Evolutionary conservation across 2,888 invertebrate genomes (phyloP), one percentile per base, ranked within the genome.

Genomic region (Dicranocentrus wangi): DNA sequence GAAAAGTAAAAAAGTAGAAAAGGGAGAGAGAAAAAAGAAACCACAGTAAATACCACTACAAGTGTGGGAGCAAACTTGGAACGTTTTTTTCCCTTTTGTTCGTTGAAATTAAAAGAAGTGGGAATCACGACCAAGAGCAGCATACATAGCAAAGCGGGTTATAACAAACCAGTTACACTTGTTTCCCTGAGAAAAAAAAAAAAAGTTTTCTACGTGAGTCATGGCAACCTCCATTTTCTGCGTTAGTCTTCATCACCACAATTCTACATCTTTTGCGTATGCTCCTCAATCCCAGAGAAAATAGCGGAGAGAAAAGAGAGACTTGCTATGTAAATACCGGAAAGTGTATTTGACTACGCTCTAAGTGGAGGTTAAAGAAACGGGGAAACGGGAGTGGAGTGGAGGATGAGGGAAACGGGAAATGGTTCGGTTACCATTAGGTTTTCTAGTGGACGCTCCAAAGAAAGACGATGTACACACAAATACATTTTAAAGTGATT

Each of bases 341-440:
- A 63, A 19, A 21, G 60, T 63, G 28, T 63, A 27, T 63, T 63
- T 63, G 63, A 27, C 63, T 27, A 63, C 60, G 63, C 63, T 63
- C 39, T 63, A 63, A 17, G 17, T n/a, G 39, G 58, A 75, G 58
- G 39, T 53, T 28, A 51, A 21, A n/a, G 47, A 47, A 63, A 73
- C 25, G 32, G 19, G 28, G 68, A 3, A 39, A 21, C 25, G 10
- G 13, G 39, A 39, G 39, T 39, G 13, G 13, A 39, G 5, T 8
- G 39, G 39, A 39, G 13, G 39, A 39, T 39, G 39, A 47, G n/a
- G 47, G 47, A 47, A 47, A 10, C 15, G 47, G 15, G 10, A 15
- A 10, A 10, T 15, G n/a, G 10, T 32, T 32, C 5, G 10, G 32
- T 32, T 32, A 32, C 32, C 32, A 32, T 32, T 32, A 32, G 32